phyloP scores from a whole-genome alignment of 2,113 vertebrate genomes.

The Elephas maximus region DNA sequence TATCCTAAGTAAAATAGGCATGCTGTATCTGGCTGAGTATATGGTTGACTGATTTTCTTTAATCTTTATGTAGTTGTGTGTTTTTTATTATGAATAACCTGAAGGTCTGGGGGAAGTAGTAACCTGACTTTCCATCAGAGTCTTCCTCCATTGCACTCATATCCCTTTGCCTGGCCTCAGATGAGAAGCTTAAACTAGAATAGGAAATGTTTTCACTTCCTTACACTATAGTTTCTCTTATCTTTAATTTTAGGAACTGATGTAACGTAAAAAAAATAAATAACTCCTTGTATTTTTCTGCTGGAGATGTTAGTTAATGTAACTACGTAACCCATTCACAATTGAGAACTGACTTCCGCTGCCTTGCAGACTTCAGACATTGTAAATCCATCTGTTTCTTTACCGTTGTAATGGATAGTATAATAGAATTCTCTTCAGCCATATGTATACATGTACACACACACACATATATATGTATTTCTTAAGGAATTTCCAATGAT shows the following conservation, averaged over 20 bases:
- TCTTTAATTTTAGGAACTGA: conserved; percentile 21
- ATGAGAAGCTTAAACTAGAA: background rate
- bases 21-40: background rate
- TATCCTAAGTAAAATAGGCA: background rate
- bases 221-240: background rate
- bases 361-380: background rate
- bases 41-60: background rate
- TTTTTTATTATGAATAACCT: background rate
- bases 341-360: background rate
- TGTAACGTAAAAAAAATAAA: background rate
- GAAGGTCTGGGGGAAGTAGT: background rate
- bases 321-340: background rate
- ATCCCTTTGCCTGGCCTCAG: background rate
- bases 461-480: too few relatives aligned
- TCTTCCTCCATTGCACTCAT: background rate
- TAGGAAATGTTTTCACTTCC: conserved; percentile 27
- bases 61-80: background rate
- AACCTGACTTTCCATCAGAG: background rate
- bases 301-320: background rate
- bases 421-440: background rate
- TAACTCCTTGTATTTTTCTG: background rate
- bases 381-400: background rate
- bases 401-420: background rate
- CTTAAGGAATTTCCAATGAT: background rate
- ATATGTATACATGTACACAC: background rate